Percentiles rank a stretch among this genome's conserved stretches.
Evolutionary conservation across 2,797 vertebrate species (phyloP).

Genomic region (Alouatta caraya): DNA sequence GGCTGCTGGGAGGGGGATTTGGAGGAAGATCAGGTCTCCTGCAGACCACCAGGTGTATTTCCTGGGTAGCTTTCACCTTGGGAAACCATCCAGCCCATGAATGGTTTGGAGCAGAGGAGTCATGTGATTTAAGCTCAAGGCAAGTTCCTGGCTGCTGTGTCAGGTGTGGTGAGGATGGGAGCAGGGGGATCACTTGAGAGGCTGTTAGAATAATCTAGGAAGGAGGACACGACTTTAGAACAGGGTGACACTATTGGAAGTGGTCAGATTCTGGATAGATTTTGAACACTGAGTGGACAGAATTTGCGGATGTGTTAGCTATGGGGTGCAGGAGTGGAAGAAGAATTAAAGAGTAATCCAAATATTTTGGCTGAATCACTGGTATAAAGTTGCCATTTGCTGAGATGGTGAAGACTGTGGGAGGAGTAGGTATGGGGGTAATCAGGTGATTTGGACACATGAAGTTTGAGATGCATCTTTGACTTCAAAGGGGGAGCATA

Average conservation of each 20-base stretch:
- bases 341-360: neutral
- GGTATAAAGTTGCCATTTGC: neutral
- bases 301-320: neutral
- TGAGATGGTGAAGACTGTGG: neutral
- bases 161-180: neutral
- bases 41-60: neutral
- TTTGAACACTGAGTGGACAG: neutral
- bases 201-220: neutral
- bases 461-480: neutral
- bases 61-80: neutral
- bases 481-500: neutral
- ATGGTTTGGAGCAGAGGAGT: neutral
- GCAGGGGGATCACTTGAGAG: neutral
- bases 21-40: neutral
- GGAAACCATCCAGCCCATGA: neutral
- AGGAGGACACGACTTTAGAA: neutral
- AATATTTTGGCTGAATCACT: neutral
- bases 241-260: neutral
- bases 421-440: neutral
- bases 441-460: neutral
- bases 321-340: neutral
- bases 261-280: neutral
- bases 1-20: neutral
- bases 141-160: neutral
- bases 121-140: neutral